Evolutionary conservation across 2,888 invertebrate genomes (phyloP), one percentile per base, ranked within the genome.

Genomic region (Xanthia icteritia): DNA sequence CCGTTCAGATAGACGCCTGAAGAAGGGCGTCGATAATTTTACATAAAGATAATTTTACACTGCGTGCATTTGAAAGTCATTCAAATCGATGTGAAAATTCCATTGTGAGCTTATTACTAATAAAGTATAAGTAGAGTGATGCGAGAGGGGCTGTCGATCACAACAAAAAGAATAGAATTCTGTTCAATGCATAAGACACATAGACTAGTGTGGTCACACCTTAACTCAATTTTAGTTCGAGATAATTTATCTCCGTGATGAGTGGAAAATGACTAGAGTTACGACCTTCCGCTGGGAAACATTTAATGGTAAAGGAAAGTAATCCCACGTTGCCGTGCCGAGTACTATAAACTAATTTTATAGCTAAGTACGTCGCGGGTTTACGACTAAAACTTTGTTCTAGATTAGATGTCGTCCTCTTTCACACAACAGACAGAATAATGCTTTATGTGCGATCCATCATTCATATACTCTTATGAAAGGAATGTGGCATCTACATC

Each of bases 271-370:
- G 71, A 67, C 73, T 60, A 65, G 76, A 76, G 69, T 85, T 79
- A 79, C 80, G 82, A 73, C 79, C 81, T 87, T 87, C 79, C 74
- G n/a, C 54, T 63, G 87, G 85, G 76, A 82, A 71, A 79, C 74
- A 78, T 85, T 81, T 80, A 82, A 82, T 68, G 65, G 60, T 63
- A 79, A 73, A 67, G 73, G 79, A 87, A 83, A 82, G 83, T 79
- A 83, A 81, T 77, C 84, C 73, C 82, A n/a, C 73, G 73, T 78
- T 74, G 76, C 36, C 76, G 58, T 56, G 54, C 75, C 66, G 75
- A 83, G 82, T 75, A 67, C 74, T 80, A 83, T 89, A 87, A 83
- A 86, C 87, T 87, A 77, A 81, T 88, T 87, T 87, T 85, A 87
- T 86, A 74, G 84, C 81, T 63, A 31, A 76, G 72, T 78, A 90